Conservation (phyloP, 1,140 invertebrate species). For the Luehdorfia chinensis region DNA sequence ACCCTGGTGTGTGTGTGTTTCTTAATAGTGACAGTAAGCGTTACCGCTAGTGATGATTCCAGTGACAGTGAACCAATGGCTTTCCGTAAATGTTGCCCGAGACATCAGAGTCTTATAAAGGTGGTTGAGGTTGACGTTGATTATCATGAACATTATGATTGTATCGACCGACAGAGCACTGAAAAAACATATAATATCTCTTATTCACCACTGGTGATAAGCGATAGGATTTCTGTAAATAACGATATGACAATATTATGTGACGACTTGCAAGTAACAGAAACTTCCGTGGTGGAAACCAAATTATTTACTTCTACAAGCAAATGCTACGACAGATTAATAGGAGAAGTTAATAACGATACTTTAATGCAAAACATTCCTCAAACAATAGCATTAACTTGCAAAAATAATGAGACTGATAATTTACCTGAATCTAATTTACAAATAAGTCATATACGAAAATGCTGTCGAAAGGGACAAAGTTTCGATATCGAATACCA, state of each 20-base stretch:
- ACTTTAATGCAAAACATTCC: conserved; percentile 47
- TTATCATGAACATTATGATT: conserved; percentile 36
- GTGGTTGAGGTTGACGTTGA: conserved; percentile 29
- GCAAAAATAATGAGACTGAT: conserved; percentile 31
- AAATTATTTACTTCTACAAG: conserved; percentile 25
- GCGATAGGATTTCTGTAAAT: conserved; percentile 34
- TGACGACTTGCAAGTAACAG: conserved; percentile 30
- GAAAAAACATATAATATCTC: conserved; percentile 33
- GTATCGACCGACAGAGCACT: conserved; percentile 33
- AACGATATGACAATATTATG: conserved; percentile 44
- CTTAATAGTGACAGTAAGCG: conserved; percentile 22
- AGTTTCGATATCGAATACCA: conserved; percentile 41
- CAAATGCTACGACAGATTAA: conserved; percentile 50
- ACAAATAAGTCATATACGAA: conserved; percentile 40
- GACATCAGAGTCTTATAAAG: conserved; percentile 46
- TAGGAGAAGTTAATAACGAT: conserved; percentile 43
- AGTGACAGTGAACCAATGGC: conserved; percentile 24
- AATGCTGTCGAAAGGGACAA: conserved; percentile 54
- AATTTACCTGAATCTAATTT: conserved; percentile 24
- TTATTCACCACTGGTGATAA: conserved; percentile 40
- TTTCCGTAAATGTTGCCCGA: conserved; percentile 58
- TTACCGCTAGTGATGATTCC: conserved; percentile 22
- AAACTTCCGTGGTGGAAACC: conserved; percentile 25
- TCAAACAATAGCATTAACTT: conserved; percentile 48
- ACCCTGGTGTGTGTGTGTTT: conserved; percentile 31